These are phyloP conservation scores for Lamellibrachia luymesi DNA, from an alignment of 1,140 invertebrate genomes.

Conservation along the genomic window DNA sequence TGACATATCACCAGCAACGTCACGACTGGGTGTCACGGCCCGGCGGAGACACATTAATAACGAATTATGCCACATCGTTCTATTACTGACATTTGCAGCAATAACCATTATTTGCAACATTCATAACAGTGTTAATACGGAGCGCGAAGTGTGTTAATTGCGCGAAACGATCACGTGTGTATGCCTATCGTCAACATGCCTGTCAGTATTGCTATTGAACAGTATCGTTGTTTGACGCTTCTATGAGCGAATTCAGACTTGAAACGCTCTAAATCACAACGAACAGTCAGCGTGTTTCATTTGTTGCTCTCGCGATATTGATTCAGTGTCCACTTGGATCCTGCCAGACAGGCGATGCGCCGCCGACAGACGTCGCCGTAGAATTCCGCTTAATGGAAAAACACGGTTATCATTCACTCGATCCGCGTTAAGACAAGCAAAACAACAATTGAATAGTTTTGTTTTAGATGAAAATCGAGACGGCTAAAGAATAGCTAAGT, in stretches of 20 bases:
- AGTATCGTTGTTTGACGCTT: not conserved
- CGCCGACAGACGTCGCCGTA: no score
- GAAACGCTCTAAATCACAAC: not conserved
- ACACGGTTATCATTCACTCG: not conserved
- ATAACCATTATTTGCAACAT: not conserved
- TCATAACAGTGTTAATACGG: not conserved
- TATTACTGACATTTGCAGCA: not conserved
- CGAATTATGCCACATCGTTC: not conserved
- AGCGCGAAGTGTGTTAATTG: not conserved
- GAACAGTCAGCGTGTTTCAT: not conserved
- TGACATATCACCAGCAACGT: not conserved
- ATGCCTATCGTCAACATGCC: not conserved
- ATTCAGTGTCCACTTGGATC: not conserved
- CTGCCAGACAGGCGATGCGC: not conserved
- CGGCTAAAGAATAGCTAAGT: not conserved
- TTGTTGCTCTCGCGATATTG: not conserved
- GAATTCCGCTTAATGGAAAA: not conserved
- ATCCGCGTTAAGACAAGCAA: not conserved
- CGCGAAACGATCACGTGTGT: not conserved
- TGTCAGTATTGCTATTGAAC: not conserved
- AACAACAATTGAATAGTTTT: not conserved
- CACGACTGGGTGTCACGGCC: not conserved
- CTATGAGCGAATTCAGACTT: not conserved
- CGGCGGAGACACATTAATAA: not conserved
- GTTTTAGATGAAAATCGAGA: not conserved